phyloP scores from a whole-genome alignment of 1,140 invertebrate genomes.

The Tribolium castaneum region DNA sequence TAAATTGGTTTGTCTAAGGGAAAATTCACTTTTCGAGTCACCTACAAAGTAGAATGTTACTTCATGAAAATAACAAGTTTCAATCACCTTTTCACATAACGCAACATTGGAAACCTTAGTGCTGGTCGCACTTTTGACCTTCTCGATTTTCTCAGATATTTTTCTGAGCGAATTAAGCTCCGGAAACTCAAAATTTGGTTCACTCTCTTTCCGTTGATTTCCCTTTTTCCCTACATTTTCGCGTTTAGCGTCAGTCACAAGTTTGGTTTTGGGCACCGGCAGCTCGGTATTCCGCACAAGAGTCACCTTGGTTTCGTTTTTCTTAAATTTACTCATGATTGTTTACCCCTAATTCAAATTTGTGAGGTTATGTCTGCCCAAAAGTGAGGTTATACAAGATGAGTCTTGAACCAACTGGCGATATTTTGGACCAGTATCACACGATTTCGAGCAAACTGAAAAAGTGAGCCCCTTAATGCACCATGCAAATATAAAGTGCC shows the following conservation, averaged over 20 bases:
- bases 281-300: slow-evolving; percentile 52
- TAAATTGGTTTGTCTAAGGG: slow-evolving; percentile 54
- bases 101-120: slow-evolving; percentile 48
- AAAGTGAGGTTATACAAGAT: slow-evolving; percentile 24
- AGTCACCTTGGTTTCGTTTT: slow-evolving; percentile 44
- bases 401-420: slow-evolving; percentile 52
- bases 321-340: slow-evolving; percentile 35
- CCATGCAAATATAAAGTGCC: slow-evolving; percentile 43
- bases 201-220: not conserved
- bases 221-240: not conserved
- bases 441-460: slow-evolving; percentile 68
- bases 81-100: slow-evolving; percentile 54
- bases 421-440: slow-evolving; percentile 67
- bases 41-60: slow-evolving; percentile 46
- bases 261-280: slow-evolving; percentile 29
- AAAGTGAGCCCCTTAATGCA: slow-evolving; percentile 62
- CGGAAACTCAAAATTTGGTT: slow-evolving; percentile 44
- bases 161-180: slow-evolving; percentile 49
- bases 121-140: slow-evolving; percentile 47
- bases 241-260: slow-evolving; percentile 23
- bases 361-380: slow-evolving; percentile 16
- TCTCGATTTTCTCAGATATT: slow-evolving; percentile 52
- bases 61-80: not conserved
- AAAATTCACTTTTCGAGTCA: slow-evolving; percentile 57
- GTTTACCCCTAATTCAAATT: not conserved